Evolutionary conservation across 2,888 invertebrate genomes (phyloP).

Genomic region (Nowickia ferox): DNA sequence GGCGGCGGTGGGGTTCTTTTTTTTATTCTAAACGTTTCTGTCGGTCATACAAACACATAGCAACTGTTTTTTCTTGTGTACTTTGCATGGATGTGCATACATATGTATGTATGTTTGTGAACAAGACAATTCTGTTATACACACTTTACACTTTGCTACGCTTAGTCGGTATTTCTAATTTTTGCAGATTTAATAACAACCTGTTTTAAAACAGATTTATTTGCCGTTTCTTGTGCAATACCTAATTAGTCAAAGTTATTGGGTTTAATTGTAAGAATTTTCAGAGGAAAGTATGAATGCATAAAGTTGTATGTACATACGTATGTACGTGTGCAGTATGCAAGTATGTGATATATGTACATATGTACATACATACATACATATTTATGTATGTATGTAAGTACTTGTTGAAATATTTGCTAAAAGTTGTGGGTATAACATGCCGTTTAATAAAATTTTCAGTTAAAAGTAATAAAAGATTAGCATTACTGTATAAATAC

Average conservation of each 20-base stretch:
- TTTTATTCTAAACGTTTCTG: conserved; percentile 18
- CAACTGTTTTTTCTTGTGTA: conserved; percentile 30
- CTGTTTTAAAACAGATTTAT: conserved; percentile 17
- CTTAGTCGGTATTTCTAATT: conserved; percentile 6
- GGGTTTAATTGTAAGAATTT: not conserved
- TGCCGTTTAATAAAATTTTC: not conserved
- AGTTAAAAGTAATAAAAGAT: too few relatives aligned
- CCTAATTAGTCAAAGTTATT: not conserved
- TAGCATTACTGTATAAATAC: too few relatives aligned
- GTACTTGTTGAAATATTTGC: not conserved
- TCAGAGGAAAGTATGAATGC: not conserved
- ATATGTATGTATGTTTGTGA: not conserved
- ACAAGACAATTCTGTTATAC: conserved; percentile 37
- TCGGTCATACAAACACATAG: conserved; percentile 40
- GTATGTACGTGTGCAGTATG: not conserved
- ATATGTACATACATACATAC: not conserved
- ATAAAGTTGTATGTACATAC: not conserved
- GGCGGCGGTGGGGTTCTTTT: conserved; percentile 21
- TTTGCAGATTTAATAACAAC: conserved; percentile 18
- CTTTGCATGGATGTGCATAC: not conserved
- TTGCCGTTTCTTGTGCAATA: conserved; percentile 2
- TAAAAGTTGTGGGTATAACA: not conserved
- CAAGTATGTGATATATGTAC: not conserved
- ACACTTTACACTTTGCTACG: conserved; percentile 30
- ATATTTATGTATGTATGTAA: conserved; percentile 1